A percentile compares a stretch with the other conserved stretches of the same genome.
Evolutionary conservation across 2,888 invertebrate genomes (phyloP).

Genomic region (Nomada goodeniana): DNA sequence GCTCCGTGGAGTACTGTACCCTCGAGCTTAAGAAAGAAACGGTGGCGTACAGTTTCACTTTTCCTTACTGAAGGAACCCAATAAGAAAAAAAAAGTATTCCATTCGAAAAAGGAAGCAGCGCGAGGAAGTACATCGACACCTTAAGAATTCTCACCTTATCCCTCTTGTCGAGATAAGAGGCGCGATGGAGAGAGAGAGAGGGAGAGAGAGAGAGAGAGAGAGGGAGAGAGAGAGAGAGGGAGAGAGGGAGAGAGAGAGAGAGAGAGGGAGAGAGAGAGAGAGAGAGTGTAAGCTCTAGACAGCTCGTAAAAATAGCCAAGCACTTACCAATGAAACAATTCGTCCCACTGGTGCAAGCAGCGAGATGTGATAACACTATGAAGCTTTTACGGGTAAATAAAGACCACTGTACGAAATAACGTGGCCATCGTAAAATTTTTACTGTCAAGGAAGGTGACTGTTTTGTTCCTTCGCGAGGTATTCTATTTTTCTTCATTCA

Average conservation of each 20-base stretch:
- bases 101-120: neutral
- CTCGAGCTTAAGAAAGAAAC: neutral
- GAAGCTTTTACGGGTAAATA: conserved; percentile 73
- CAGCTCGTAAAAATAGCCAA: conserved; percentile 60
- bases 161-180: neutral
- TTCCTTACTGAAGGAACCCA: neutral
- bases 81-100: neutral
- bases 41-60: neutral
- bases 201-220: neutral
- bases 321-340: conserved; percentile 67
- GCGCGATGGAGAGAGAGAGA: too few species aligned
- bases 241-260: neutral
- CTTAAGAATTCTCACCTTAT: neutral
- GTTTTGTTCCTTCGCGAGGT: conserved; percentile 13
- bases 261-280: too few species aligned
- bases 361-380: conserved; percentile 69
- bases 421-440: conserved; percentile 70
- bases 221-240: neutral
- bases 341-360: conserved; percentile 63
- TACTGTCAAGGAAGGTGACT: conserved; percentile 47
- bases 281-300: conserved; percentile 24
- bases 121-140: neutral
- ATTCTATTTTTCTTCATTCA: neutral
- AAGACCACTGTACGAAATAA: conserved; percentile 70
- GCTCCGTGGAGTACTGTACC: neutral